These are phyloP conservation scores for Philypnodon macrostomus DNA, from an alignment of 2,797 vertebrate species.

Conservation along the genomic window DNA sequence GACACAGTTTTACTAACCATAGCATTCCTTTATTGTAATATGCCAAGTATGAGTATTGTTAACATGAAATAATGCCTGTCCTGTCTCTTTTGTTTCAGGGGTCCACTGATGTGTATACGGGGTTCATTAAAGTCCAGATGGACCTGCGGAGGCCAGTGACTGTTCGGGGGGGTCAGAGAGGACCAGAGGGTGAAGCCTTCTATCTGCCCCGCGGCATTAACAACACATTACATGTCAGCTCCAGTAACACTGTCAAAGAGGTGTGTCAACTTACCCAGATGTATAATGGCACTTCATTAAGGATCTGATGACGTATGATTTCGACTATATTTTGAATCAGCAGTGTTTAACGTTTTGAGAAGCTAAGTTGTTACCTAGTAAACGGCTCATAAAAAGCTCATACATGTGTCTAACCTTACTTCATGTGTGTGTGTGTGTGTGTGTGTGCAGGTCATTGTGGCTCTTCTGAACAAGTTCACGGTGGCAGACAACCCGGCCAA, in stretches of 20 bases:
- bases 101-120: slow-evolving; percentile 84
- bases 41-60: not conserved
- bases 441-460: slow-evolving; percentile 83
- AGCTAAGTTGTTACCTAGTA: not conserved
- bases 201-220: slow-evolving; percentile 80
- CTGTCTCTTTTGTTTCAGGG: slow-evolving; percentile 65
- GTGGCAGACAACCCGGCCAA: slow-evolving; percentile 94
- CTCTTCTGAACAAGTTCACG: slow-evolving; percentile 90
- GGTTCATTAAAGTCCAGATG: slow-evolving; percentile 97
- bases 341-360: too few species aligned
- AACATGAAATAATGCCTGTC: not conserved
- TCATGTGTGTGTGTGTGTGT: slow-evolving; percentile 5
- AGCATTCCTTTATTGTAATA: not conserved
- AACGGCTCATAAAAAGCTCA: not conserved
- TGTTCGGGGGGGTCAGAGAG: slow-evolving; percentile 65
- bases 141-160: slow-evolving; percentile 88
- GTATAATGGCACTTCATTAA: slow-evolving; percentile 17
- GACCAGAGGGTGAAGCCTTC: slow-evolving; percentile 76
- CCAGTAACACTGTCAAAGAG: slow-evolving; percentile 88
- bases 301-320: slow-evolving; percentile 24
- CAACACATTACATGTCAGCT: slow-evolving; percentile 96
- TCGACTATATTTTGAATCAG: not conserved
- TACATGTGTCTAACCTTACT: not conserved
- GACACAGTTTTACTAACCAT: too few species aligned
- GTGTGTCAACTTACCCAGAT: slow-evolving; percentile 44